Conservation (phyloP, 2,113 vertebrate genomes). For the Scomber japonicus region DNA sequence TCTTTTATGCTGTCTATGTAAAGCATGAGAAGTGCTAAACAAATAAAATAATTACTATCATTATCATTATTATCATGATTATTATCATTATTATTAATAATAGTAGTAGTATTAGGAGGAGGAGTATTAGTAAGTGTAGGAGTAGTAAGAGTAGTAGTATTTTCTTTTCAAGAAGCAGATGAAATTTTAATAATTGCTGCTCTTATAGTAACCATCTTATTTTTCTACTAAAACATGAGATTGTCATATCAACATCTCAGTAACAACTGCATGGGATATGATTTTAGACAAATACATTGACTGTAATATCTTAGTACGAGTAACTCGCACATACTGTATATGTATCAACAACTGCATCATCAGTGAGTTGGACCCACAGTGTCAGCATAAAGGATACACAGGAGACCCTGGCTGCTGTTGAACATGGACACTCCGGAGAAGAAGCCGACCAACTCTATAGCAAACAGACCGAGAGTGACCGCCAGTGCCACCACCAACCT, state of each 20-base stretch:
- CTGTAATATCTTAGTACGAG: no score
- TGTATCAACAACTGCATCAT: neutral
- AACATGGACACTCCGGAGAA: constrained; percentile 93
- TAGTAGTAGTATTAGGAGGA: no score
- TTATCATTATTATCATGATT: no score
- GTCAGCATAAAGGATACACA: constrained; percentile 90
- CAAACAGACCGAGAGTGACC: constrained; percentile 89
- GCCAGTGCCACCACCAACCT: constrained; percentile 89
- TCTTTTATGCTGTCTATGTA: no score
- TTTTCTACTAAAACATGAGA: neutral
- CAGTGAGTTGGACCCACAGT: neutral
- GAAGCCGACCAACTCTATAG: constrained; percentile 89
- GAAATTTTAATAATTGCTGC: neutral
- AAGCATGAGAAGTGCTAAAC: no score
- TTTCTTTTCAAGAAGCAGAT: no score
- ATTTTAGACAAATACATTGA: neutral
- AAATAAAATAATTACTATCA: no score
- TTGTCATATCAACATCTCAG: neutral
- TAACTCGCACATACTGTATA: neutral
- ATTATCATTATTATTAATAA: no score
- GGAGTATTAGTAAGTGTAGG: no score
- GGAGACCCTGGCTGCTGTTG: constrained; percentile 88
- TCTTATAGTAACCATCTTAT: neutral
- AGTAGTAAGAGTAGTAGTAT: no score
- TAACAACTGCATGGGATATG: neutral